Evolutionary conservation across 2,888 invertebrate genomes (phyloP), one percentile per base, ranked within the genome.

Genomic region (Macrosoma leucophasiata): DNA sequence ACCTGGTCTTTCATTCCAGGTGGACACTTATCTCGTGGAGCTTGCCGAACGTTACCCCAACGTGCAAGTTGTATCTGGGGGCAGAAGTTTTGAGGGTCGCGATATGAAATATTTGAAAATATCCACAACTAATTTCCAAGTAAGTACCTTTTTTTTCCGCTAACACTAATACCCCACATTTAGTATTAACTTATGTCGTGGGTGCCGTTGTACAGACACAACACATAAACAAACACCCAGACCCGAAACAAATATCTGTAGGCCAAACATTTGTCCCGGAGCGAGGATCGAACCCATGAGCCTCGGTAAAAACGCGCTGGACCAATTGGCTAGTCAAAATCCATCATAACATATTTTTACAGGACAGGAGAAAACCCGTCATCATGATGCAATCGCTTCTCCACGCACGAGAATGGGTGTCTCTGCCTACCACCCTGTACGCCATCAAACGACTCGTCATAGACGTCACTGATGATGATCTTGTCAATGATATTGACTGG

Each of bases 341-440:
- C n/a, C n/a, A n/a, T n/a, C n/a, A n/a, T n/a, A n/a, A n/a, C n/a
- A 29, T 14, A 18, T 13, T 11, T 13, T 48, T 39, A n/a, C 32
- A 72, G 58, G 71, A 78, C 18, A 36, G 21, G n/a, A 57, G 47
- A 0, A 88, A 88, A 40, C 89, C 89, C 0, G 65, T 84, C 0
- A 74, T 90, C 21, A 71, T 88, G 48, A 60, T 89, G 22, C 87
- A 89, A 44, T 88, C 85, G 7, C 85, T 88, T 1, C 84, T 89
- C 13, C 89, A 89, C 46, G 86, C 86, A 1, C 86, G 91, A 13
- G 92, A 92, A 60, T 92, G 91, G 91, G 87, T 90, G 25, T 86
- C 89, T 0, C 86, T 90, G 0, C 85, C 52, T 4, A 85, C 86
- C 0, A 87, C 89, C 0, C 64, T 91, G 1, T 91, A 90, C 54